Evolutionary conservation across 2,888 invertebrate species (phyloP), one percentile per base, ranked within the genome.

Genomic region (Gisinianus flammeolus): DNA sequence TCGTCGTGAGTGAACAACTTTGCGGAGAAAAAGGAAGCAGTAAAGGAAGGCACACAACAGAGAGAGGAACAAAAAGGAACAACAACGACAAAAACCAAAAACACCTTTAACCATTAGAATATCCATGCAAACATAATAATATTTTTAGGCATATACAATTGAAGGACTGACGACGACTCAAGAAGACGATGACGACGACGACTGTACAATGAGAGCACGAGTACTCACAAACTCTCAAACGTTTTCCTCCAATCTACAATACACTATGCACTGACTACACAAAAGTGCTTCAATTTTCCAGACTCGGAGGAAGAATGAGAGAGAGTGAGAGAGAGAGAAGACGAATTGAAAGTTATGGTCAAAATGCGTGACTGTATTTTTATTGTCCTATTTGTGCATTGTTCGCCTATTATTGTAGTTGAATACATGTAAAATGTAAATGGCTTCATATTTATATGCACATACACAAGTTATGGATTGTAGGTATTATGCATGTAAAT

Each of bases 321-420:
- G 44, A 6, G 19, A 44, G 5, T 35, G 35, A 35, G 35, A 35
- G 35, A 35, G 35, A 35, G 12, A 35, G n/a, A 35, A 2, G 16
- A 44, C 19, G 44, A 44, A 62, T 62, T 62, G 62, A 62, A 62
- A 62, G 26, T 62, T 62, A 62, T 62, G 62, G 62, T 62, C 26
- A 26, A 44, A 44, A 44, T 44, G 44, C 19, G 19, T 44, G 44
- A 44, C 44, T 44, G 44, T 44, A 44, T 44, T 44, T 44, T 62
- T 62, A 62, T 62, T 62, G 62, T 62, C 62, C 62, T 26, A 62
- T 62, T 62, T 54, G 54, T 54, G 16, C 54, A 54, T 54, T 54
- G 54, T 54, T 54, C 54, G n/a, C n/a, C n/a, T n/a, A n/a, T n/a
- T n/a, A n/a, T n/a, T n/a, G n/a, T n/a, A n/a, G n/a, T n/a, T n/a